Percentiles rank a stretch among this genome's conserved stretches.
Evolutionary conservation across 2,888 invertebrate species (phyloP).

Genomic region (Tortricodes alternella): DNA sequence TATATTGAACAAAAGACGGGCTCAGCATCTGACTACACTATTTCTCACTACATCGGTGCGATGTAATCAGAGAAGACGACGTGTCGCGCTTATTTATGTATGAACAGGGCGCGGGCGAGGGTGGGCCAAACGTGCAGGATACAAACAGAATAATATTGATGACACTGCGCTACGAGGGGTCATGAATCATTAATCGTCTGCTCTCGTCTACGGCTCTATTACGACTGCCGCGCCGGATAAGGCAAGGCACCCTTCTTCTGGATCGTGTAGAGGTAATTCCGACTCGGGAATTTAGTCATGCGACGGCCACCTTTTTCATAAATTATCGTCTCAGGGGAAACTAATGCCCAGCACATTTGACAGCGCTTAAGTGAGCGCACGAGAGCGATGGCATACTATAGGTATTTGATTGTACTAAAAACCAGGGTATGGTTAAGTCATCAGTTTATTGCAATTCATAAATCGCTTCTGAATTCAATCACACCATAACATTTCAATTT

Average conservation of each 20-base stretch:
- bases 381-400: too few species aligned
- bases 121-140: constrained; percentile 78
- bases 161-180: constrained; percentile 81
- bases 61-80: constrained; percentile 84
- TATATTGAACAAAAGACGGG: constrained; percentile 80
- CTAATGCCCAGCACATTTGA: not conserved
- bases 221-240: constrained; percentile 77
- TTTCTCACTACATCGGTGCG: constrained; percentile 82
- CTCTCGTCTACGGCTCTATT: constrained; percentile 81
- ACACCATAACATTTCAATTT: constrained; percentile 25
- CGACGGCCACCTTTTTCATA: constrained; percentile 49
- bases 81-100: constrained; percentile 83
- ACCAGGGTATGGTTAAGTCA: not conserved
- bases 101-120: constrained; percentile 80
- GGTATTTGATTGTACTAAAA: too few species aligned
- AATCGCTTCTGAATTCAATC: not conserved
- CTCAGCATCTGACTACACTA: constrained; percentile 79
- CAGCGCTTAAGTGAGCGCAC: not conserved
- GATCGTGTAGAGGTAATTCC: constrained; percentile 51
- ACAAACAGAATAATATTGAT: constrained; percentile 84
- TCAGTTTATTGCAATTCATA: not conserved
- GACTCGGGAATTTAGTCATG: constrained; percentile 41
- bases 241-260: constrained; percentile 72
- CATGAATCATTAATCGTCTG: constrained; percentile 83
- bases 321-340: constrained; percentile 5